phyloP scores from a whole-genome alignment of 2,797 vertebrate genomes.

The Thamnophis elegans region DNA sequence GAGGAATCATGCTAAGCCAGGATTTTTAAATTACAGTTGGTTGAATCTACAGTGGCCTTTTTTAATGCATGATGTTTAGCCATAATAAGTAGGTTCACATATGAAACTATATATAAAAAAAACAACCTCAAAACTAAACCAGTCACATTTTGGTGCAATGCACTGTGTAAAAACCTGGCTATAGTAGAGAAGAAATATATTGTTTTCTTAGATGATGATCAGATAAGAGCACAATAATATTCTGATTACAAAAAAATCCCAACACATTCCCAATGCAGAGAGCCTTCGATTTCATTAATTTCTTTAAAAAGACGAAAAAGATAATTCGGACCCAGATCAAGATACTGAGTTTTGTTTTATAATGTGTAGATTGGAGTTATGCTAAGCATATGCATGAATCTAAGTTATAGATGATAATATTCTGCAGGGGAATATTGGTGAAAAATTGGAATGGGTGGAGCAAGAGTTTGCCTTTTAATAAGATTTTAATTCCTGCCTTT shows the following conservation, averaged over 20 bases:
- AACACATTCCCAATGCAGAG: neutral
- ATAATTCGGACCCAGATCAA: neutral
- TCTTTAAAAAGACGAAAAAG: neutral
- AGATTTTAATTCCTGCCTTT: constrained; percentile 40
- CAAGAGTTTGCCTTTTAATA: constrained; percentile 31
- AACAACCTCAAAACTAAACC: neutral
- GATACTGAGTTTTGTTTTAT: neutral
- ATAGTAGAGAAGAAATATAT: neutral
- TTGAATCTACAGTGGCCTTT: neutral
- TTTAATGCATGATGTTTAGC: neutral
- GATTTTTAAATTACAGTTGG: neutral
- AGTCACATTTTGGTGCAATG: no score
- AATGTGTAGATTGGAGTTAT: neutral
- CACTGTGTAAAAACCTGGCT: neutral
- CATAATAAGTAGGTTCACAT: neutral
- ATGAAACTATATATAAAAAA: neutral
- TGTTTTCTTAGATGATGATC: neutral
- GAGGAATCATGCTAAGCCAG: neutral
- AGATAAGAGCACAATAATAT: neutral
- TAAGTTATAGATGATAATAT: neutral
- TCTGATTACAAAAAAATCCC: neutral
- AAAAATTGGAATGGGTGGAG: constrained; percentile 28
- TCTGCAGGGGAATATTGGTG: neutral
- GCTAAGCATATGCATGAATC: constrained; percentile 16
- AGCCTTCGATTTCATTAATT: neutral